Conservation (phyloP, 2,797 vertebrate species). For the Poecile montanus region DNA sequence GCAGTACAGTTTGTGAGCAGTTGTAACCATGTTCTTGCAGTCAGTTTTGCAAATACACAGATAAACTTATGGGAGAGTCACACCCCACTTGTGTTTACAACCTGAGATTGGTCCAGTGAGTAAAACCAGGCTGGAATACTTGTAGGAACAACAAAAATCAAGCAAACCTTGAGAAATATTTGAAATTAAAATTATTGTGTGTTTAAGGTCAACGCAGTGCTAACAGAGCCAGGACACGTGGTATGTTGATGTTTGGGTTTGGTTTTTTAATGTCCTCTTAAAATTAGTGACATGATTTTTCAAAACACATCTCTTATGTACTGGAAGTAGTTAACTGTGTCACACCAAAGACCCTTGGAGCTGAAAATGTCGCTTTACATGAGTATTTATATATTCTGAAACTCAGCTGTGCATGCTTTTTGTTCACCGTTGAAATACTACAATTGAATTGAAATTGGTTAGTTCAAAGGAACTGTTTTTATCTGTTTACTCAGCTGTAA, state of each 20-base stretch:
- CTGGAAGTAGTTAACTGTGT: background rate
- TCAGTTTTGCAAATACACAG: background rate
- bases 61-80: background rate
- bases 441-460: background rate
- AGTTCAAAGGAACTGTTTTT: background rate
- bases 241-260: background rate
- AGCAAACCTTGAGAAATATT: background rate
- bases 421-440: background rate
- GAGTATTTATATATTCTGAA: background rate
- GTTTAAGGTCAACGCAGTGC: background rate
- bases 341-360: background rate
- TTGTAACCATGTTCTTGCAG: background rate
- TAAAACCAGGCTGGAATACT: background rate
- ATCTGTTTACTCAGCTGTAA: background rate
- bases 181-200: background rate
- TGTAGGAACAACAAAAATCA: background rate
- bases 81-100: background rate
- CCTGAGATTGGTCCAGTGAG: background rate
- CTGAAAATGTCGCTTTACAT: background rate
- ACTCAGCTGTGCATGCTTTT: background rate
- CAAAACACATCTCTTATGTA: background rate
- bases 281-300: background rate
- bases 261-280: background rate
- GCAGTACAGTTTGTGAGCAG: background rate
- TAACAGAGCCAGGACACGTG: background rate